Percentiles rank a stretch among this genome's conserved stretches.
Evolutionary conservation across 2,113 vertebrate genomes (phyloP).

Genomic region (Perca fluviatilis): DNA sequence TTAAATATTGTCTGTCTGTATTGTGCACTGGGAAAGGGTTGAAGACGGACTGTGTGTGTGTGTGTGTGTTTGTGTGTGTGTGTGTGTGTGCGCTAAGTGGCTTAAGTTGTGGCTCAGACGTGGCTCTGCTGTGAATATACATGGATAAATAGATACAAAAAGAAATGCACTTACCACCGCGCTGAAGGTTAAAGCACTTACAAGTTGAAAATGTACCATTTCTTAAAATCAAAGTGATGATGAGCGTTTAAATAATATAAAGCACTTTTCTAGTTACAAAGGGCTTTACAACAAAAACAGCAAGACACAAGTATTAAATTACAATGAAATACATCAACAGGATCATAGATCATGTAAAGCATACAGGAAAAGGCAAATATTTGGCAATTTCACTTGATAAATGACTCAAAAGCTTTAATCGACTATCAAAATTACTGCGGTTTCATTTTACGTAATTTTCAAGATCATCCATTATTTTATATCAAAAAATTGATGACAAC

Average conservation of each 20-base stretch:
- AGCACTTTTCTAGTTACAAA: not conserved
- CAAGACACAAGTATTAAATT: not conserved
- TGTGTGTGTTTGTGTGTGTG: constrained; percentile 8
- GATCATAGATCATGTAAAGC: not conserved
- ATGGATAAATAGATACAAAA: constrained; percentile 36
- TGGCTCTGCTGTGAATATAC: constrained; percentile 58
- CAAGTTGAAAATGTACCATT: not conserved
- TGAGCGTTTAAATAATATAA: constrained; percentile 22
- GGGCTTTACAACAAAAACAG: not conserved
- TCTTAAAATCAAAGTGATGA: constrained; percentile 19
- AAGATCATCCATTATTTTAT: too few species aligned
- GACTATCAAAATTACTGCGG: too few species aligned
- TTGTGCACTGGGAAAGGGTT: constrained; percentile 50
- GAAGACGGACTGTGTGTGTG: constrained; percentile 40
- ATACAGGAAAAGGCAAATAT: not conserved
- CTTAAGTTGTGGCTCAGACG: constrained; percentile 48
- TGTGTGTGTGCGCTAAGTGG: constrained; percentile 22
- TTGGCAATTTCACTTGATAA: too few species aligned
- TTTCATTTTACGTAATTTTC: too few species aligned
- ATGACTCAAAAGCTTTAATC: too few species aligned
- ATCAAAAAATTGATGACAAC: too few species aligned
- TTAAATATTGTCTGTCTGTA: constrained; percentile 82
- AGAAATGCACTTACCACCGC: constrained; percentile 37
- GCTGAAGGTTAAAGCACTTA: constrained; percentile 36
- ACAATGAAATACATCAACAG: not conserved